phyloP scores from a whole-genome alignment of 1,140 invertebrate species.

The Pogonomyrmex californicus region DNA sequence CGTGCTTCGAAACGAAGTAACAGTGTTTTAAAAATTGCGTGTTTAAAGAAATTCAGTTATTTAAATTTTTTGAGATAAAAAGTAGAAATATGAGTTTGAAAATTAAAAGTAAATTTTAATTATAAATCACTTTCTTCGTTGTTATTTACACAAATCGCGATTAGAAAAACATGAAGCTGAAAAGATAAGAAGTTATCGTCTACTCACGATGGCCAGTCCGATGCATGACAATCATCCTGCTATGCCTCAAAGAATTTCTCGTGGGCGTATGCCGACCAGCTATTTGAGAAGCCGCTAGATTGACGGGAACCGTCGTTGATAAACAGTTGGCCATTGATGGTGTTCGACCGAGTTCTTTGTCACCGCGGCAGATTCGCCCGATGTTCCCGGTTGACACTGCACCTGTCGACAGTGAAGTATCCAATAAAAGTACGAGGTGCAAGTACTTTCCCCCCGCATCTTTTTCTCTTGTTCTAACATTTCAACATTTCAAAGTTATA shows the following conservation, averaged over 20 bases:
- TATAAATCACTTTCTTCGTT: background rate
- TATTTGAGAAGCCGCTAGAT: slow-evolving; percentile 89
- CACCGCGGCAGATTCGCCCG: slow-evolving; percentile 76
- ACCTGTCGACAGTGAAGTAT: slow-evolving; percentile 64
- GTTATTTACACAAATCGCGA: too few relatives aligned
- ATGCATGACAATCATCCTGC: slow-evolving; percentile 90
- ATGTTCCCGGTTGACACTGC: slow-evolving; percentile 82
- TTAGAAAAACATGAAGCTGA: slow-evolving; percentile 8
- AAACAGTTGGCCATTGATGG: slow-evolving; percentile 88
- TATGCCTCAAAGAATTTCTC: slow-evolving; percentile 90
- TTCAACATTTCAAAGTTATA: background rate
- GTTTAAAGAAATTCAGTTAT: background rate
- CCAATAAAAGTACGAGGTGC: background rate
- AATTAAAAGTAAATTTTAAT: background rate
- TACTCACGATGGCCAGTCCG: slow-evolving; percentile 87
- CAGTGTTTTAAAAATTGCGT: background rate
- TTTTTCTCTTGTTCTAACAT: background rate
- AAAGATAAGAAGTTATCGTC: slow-evolving; percentile 31
- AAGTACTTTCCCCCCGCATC: background rate
- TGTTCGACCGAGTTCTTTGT: slow-evolving; percentile 81
- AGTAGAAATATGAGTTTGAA: background rate
- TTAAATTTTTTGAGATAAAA: background rate
- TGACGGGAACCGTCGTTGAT: slow-evolving; percentile 91
- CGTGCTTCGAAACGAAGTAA: background rate
- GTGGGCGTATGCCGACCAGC: slow-evolving; percentile 90